Conservation (phyloP, 2,113 vertebrate species). For the Xenus cinereus region DNA sequence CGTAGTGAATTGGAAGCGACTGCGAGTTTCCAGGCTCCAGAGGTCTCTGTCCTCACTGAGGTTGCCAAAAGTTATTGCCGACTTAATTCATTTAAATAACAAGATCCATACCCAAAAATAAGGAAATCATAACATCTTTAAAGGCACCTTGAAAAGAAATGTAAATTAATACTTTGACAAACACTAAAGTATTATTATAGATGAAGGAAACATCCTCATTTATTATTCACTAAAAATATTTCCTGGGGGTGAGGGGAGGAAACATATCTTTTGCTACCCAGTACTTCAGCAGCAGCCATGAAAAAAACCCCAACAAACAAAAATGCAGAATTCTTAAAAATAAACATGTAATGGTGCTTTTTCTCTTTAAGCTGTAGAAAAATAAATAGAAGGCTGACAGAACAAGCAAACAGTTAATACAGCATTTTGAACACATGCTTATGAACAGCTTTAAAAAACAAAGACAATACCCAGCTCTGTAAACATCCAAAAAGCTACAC, state of each 20-base stretch:
- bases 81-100: background rate
- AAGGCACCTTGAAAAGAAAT: background rate
- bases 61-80: background rate
- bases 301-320: background rate
- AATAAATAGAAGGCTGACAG: background rate
- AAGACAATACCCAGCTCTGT: background rate
- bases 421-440: background rate
- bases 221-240: background rate
- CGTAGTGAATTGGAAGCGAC: rapidly evolving
- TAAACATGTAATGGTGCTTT: background rate
- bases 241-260: background rate
- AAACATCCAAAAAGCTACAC: background rate
- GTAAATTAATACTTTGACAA: background rate
- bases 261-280: background rate
- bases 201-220: background rate
- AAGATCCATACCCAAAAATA: background rate
- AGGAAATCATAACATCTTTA: background rate
- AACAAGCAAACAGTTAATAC: background rate
- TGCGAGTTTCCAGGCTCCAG: background rate
- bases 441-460: background rate
- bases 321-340: background rate
- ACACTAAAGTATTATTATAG: background rate
- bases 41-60: background rate
- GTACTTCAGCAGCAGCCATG: background rate
- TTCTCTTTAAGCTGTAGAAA: background rate